Base-by-base conservation (phyloP, 2,797 vertebrate species). In the Xenopus petersii region DNA sequence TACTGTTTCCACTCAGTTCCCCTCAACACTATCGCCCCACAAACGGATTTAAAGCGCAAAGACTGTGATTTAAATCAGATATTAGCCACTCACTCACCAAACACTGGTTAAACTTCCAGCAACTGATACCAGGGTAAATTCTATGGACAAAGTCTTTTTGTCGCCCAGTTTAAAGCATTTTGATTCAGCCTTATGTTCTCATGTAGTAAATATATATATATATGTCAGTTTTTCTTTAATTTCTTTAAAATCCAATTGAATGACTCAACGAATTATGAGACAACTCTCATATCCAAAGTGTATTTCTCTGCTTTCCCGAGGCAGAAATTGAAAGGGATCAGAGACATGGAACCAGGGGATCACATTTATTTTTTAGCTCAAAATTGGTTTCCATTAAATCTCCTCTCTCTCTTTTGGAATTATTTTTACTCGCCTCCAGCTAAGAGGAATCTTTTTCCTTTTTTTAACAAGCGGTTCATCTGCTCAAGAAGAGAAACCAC, bases 11-110 rank as follows among this genome's bases (percentile, higher is more conserved):
- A 64, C 17, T 24, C 55, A 11, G 67, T 55, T 67, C 67, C 47
- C n/a, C 83, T 63, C 79, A 56, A 81, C 81, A 21, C 21, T 21
- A 21, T 21, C 21, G 21, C 21, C 21, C 21, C 21, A 71, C 90
- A 92, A 92, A 90, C 84, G 83, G 79, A 84, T 85, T 73, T 81
- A 71, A 86, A 83, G 80, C 81, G 87, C 89, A 90, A 92, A 84
- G 82, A 70, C 73, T 82, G 86, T 95, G 94, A 96, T 98, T 95
- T 95, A 94, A 94, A 91, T 86, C 83, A 84, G 81, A 85, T 88
- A 86, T 15, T 12, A 30, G 26, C 26, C 26, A 30, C 93, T 90
- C 92, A 94, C 90, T 92, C 92, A 91, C 83, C 82, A 75, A 69
- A 84, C 82, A 87, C 74, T 80, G 78, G 75, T 56, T 86, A 81